A percentile compares a stretch with the other conserved stretches of the same genome.
These are phyloP conservation scores for Chelon labrosus DNA, from an alignment of 2,797 vertebrate genomes.

Conservation along the genomic window DNA sequence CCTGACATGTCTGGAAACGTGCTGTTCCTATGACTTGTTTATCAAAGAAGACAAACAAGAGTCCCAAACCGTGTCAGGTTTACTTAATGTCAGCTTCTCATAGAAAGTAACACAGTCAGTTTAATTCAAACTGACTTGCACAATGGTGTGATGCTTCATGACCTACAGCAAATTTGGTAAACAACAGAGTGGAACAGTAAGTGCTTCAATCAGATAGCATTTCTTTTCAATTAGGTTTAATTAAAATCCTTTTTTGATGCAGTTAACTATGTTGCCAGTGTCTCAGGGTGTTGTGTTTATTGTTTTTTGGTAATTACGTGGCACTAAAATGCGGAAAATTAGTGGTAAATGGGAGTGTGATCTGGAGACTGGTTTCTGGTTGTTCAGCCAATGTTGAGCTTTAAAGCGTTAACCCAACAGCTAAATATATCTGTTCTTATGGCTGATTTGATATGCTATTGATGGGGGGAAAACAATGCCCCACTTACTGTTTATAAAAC, in stretches of 20 bases:
- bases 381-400: slow-evolving; percentile 49
- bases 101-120: slow-evolving; percentile 58
- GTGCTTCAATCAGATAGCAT: slow-evolving; percentile 61
- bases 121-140: slow-evolving; percentile 63
- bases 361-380: slow-evolving; percentile 42
- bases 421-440: slow-evolving; percentile 44
- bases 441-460: slow-evolving; percentile 48
- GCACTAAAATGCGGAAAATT: slow-evolving; percentile 41
- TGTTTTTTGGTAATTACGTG: slow-evolving; percentile 43
- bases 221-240: slow-evolving; percentile 66
- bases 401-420: slow-evolving; percentile 50
- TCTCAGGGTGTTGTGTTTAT: slow-evolving; percentile 53
- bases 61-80: slow-evolving; percentile 36
- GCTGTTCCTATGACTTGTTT: slow-evolving; percentile 2
- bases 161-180: slow-evolving; percentile 64
- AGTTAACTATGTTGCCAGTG: slow-evolving; percentile 58
- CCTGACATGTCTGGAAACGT: slow-evolving; percentile 4
- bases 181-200: slow-evolving; percentile 53
- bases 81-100: slow-evolving; percentile 53
- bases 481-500: slow-evolving; percentile 35
- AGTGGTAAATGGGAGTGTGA: slow-evolving; percentile 28
- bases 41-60: slow-evolving; percentile 36
- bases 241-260: slow-evolving; percentile 54
- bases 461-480: slow-evolving; percentile 36
- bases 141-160: slow-evolving; percentile 62